phyloP scores from a whole-genome alignment of 2,113 vertebrate species.

The Syrmaticus mikado region DNA sequence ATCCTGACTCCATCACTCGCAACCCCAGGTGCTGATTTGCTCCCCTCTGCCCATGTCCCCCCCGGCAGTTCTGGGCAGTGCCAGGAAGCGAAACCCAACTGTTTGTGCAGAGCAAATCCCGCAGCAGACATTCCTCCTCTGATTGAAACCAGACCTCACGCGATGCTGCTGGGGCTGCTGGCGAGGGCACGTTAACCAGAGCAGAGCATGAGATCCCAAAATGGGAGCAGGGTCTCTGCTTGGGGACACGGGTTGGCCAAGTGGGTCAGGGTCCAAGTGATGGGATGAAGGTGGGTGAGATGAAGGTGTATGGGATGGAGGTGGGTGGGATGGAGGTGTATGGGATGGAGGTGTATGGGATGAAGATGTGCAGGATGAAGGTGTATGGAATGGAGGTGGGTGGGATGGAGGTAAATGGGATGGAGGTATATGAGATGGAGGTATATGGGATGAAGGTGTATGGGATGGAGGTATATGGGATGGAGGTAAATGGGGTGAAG shows the following conservation, averaged over 20 bases:
- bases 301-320: not conserved
- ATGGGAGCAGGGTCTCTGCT: not conserved
- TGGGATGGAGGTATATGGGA: not conserved
- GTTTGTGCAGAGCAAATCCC: not conserved
- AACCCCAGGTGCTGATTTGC: accelerated
- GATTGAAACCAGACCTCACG: constrained; percentile 8
- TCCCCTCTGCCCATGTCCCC: accelerated
- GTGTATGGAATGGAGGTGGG: too few species aligned
- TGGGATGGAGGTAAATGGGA: not conserved
- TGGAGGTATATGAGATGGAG: too few species aligned
- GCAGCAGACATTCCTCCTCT: not conserved
- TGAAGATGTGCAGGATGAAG: not conserved
- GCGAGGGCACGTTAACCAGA: not conserved
- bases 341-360: not conserved
- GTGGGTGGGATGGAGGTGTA: too few species aligned
- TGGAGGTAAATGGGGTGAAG: not conserved
- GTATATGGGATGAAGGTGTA: not conserved
- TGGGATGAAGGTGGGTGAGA: not conserved
- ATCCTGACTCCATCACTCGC: accelerated
- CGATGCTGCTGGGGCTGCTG: accelerated
- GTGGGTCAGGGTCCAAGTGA: not conserved
- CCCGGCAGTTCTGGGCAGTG: not conserved
- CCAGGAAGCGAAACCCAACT: not conserved
- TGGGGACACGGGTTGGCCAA: not conserved
- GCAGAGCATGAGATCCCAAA: not conserved